These are phyloP conservation scores for Cercocebus atys DNA, from an alignment of 2,113 vertebrate species.

Conservation along the genomic window DNA sequence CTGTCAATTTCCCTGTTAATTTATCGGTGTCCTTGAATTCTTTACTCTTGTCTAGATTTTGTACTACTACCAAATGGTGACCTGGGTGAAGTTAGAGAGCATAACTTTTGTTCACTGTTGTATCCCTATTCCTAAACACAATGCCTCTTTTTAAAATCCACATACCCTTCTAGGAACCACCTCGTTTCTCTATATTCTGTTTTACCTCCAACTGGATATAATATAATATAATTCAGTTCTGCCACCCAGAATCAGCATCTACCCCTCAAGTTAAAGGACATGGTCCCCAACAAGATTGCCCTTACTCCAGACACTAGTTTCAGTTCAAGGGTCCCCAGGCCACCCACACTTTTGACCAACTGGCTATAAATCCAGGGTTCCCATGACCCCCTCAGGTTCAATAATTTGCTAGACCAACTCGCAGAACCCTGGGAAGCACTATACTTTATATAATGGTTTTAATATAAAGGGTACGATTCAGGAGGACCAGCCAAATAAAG, in stretches of 20 bases:
- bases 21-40: background rate
- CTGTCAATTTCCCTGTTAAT: background rate
- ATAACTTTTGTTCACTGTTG: conserved; percentile 12
- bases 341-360: background rate
- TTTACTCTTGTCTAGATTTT: conserved; percentile 17
- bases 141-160: background rate
- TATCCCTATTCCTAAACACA: background rate
- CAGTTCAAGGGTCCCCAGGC: background rate
- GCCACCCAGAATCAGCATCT: background rate
- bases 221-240: background rate
- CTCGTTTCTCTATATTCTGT: background rate
- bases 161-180: background rate
- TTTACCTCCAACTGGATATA: background rate
- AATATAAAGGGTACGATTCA: background rate
- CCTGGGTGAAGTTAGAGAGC: background rate
- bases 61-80: background rate
- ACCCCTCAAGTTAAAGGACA: background rate
- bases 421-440: background rate
- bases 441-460: background rate
- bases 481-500: background rate
- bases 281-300: background rate
- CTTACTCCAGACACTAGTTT: background rate
- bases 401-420: background rate
- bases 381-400: background rate
- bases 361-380: background rate